These are phyloP conservation scores for Philaethria dido DNA, from an alignment of 2,888 invertebrate genomes.

Conservation along the genomic window DNA sequence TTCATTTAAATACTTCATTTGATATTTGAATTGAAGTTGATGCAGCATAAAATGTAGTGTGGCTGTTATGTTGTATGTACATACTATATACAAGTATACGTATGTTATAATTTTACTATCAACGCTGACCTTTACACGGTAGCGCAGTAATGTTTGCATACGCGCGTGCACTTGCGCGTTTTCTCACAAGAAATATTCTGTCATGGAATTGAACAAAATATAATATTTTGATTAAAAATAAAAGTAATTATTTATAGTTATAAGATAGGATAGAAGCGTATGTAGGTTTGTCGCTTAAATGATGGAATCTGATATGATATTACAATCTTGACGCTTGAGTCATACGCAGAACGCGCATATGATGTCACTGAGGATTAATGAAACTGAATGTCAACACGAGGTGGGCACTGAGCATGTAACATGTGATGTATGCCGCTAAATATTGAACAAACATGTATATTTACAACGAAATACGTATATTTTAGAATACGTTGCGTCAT, in stretches of 20 bases:
- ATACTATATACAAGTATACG: background rate
- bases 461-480: background rate
- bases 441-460: conserved; percentile 2
- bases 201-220: too few species aligned
- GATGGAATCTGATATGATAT: conserved; percentile 13
- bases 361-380: conserved; percentile 41
- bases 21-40: conserved; percentile 2
- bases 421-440: background rate
- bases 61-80: background rate
- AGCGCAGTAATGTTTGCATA: background rate
- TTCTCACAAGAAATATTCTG: too few species aligned
- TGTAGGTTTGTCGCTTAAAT: background rate
- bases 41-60: background rate
- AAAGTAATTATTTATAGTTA: too few species aligned
- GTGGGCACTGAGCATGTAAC: background rate
- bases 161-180: too few species aligned
- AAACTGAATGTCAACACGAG: conserved; percentile 31
- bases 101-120: background rate
- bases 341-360: conserved; percentile 10
- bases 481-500: background rate
- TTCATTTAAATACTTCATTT: conserved; percentile 1
- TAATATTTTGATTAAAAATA: too few species aligned
- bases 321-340: too few species aligned
- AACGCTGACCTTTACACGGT: background rate
- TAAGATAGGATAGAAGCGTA: background rate